Conservation (phyloP, 35 echinoderm and acorn worm genomes). For the Apostichopus californicus region DNA sequence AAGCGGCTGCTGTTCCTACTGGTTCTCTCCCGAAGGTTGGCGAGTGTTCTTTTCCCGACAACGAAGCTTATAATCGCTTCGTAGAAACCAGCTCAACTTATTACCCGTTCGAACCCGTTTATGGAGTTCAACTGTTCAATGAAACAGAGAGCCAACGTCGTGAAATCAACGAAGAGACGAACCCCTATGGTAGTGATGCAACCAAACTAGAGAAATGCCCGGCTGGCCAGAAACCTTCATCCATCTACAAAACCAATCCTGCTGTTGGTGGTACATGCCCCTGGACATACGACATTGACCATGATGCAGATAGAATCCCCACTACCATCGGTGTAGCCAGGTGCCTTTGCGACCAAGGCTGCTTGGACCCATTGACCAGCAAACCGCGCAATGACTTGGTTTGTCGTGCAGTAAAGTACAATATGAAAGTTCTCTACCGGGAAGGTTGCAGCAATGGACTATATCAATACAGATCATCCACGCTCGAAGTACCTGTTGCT, state of each 20-base stretch:
- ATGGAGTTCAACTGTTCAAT: slow-evolving; percentile 41
- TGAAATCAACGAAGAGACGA: neutral
- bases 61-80: neutral
- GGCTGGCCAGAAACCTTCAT: neutral
- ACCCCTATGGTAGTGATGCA: neutral
- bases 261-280: neutral
- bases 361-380: neutral
- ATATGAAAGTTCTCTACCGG: neutral
- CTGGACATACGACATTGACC: slow-evolving; percentile 20
- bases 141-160: slow-evolving; percentile 20
- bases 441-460: neutral
- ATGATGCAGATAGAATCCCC: slow-evolving; percentile 31
- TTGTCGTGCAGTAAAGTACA: neutral
- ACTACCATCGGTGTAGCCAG: neutral
- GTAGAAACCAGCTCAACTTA: neutral
- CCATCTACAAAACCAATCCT: neutral
- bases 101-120: slow-evolving; percentile 39
- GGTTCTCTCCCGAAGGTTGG: neutral
- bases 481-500: neutral
- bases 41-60: slow-evolving; percentile 17
- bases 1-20: neutral
- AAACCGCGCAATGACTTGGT: neutral
- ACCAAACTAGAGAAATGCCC: neutral
- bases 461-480: neutral
- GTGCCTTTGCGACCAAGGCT: slow-evolving; percentile 17